Conservation (phyloP, 2,113 vertebrate species). For the Benitochromis conjunctus region DNA sequence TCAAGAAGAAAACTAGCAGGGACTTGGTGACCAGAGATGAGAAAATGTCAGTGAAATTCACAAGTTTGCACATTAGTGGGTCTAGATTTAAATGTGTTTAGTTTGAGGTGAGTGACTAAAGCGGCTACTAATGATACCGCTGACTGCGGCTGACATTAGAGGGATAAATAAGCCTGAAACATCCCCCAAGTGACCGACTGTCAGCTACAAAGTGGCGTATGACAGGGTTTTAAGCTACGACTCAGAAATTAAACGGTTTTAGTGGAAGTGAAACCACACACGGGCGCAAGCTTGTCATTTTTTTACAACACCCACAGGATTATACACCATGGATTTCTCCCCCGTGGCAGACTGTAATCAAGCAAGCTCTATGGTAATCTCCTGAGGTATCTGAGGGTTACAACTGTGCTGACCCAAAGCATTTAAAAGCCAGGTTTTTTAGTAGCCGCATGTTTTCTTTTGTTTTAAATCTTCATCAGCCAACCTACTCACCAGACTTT, state of each 20-base stretch:
- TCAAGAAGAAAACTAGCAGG: not conserved
- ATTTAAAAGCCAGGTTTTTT: accelerated
- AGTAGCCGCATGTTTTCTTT: not conserved
- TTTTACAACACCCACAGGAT: accelerated
- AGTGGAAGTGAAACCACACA: not conserved
- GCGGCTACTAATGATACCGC: not conserved
- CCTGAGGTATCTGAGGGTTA: not conserved
- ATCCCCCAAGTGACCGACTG: not conserved
- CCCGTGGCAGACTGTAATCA: not conserved
- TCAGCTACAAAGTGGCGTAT: not conserved
- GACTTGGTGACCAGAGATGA: accelerated
- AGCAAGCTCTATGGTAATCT: not conserved
- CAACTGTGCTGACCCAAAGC: not conserved
- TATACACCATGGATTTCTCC: not conserved
- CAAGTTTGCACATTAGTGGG: not conserved
- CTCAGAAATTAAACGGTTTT: not conserved
- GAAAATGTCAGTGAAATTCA: not conserved
- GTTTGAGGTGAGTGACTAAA: not conserved
- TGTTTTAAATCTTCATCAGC: not conserved
- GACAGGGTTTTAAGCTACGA: not conserved
- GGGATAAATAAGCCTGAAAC: not conserved
- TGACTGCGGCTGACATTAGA: not conserved
- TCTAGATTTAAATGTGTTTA: not conserved
- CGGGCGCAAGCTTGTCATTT: not conserved
- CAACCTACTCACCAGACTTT: not conserved